These are phyloP conservation scores for Zaprionus bogoriensis DNA, from an alignment of 2,888 invertebrate species.

Conservation along the genomic window DNA sequence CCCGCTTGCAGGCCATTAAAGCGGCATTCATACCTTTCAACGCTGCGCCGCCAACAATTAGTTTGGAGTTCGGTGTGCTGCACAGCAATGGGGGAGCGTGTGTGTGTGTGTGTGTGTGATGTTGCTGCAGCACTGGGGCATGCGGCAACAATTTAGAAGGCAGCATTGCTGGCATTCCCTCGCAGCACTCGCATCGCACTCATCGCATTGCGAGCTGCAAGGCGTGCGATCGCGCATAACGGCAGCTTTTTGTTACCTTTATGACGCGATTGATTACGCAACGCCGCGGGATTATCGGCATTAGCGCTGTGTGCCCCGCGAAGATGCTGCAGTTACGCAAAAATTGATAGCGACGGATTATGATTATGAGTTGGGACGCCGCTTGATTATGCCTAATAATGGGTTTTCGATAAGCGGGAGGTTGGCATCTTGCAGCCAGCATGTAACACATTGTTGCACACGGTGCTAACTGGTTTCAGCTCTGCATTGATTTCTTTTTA, in stretches of 20 bases:
- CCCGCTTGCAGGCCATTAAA: constrained; percentile 58
- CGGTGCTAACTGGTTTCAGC: neutral
- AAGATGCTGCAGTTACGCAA: neutral
- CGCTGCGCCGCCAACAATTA: constrained; percentile 65
- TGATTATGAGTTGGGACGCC: neutral
- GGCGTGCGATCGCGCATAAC: too few species aligned
- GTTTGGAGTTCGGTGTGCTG: too few species aligned
- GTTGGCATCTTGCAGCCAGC: neutral
- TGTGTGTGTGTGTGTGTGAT: constrained; percentile 2
- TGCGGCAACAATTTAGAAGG: constrained; percentile 30
- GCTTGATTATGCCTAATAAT: neutral
- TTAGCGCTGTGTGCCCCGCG: too few species aligned
- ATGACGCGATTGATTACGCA: neutral
- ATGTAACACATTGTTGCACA: too few species aligned
- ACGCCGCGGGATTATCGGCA: too few species aligned
- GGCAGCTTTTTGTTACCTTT: neutral
- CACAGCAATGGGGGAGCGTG: neutral
- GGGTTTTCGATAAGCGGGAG: neutral
- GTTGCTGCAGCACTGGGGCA: constrained; percentile 16
- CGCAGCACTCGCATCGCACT: neutral
- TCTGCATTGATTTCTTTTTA: too few species aligned
- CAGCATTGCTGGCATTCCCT: constrained; percentile 5
- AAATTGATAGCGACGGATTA: neutral
- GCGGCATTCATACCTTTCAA: constrained; percentile 44
- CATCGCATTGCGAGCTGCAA: too few species aligned